Evolutionary conservation across 2,113 vertebrate genomes (phyloP).

Genomic region (Aramus guarauna): DNA sequence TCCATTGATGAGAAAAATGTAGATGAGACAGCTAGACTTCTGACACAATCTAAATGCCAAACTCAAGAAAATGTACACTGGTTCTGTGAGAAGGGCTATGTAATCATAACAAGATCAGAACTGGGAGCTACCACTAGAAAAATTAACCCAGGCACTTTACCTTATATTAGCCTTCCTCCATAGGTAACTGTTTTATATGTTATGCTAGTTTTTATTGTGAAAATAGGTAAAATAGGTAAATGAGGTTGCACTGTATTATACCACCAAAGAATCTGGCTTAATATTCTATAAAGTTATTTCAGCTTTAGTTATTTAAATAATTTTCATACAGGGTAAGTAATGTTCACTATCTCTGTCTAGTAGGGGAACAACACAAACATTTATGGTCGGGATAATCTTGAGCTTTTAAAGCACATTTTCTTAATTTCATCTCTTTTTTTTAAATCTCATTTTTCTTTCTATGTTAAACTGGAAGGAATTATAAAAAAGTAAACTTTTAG

Average conservation of each 20-base stretch:
- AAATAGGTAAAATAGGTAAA: background rate
- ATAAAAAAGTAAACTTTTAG: background rate
- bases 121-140: background rate
- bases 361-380: background rate
- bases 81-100: background rate
- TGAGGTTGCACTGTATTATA: background rate
- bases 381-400: background rate
- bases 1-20: background rate
- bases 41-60: background rate
- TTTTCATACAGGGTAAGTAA: background rate
- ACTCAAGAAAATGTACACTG: background rate
- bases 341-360: background rate
- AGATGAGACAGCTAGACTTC: background rate
- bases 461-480: background rate
- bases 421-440: background rate
- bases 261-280: background rate
- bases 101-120: background rate
- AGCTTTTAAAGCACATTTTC: background rate
- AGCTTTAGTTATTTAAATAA: background rate
- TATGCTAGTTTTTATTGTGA: background rate
- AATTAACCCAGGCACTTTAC: background rate
- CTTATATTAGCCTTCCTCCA: background rate
- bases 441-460: background rate
- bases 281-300: background rate
- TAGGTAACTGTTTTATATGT: background rate